Conservation (phyloP, 2,113 vertebrate species). For the Polyodon spathula region DNA sequence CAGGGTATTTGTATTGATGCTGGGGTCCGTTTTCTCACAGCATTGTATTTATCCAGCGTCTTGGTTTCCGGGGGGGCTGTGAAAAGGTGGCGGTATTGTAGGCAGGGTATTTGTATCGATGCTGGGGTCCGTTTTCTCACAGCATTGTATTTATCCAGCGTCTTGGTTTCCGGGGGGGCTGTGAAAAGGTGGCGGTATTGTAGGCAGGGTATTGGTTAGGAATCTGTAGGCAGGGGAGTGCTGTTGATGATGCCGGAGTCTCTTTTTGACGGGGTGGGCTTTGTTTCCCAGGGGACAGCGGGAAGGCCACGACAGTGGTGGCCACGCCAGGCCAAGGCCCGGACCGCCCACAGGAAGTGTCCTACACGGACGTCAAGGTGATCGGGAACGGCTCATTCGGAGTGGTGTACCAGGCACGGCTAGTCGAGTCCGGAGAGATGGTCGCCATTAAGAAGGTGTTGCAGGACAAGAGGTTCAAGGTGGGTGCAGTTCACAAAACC, state of each 20-base stretch:
- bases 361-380: slow-evolving; percentile 87
- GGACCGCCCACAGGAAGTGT: slow-evolving; percentile 82
- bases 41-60: neutral
- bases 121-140: too few relatives aligned
- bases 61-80: slow-evolving; percentile 19
- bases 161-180: slow-evolving; percentile 18
- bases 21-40: too few relatives aligned
- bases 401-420: slow-evolving; percentile 85
- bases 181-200: slow-evolving; percentile 16
- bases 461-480: slow-evolving; percentile 91
- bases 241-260: neutral
- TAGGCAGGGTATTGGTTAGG: neutral
- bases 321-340: slow-evolving; percentile 83
- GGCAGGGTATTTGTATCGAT: too few relatives aligned
- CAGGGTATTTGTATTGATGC: too few relatives aligned
- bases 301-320: slow-evolving; percentile 85
- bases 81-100: slow-evolving; percentile 14
- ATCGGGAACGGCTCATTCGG: slow-evolving; percentile 89
- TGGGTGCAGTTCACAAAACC: slow-evolving; percentile 35
- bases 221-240: neutral
- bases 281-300: slow-evolving; percentile 63
- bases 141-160: neutral
- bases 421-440: slow-evolving; percentile 83
- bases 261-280: slow-evolving; percentile 1
- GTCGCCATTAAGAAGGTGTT: slow-evolving; percentile 92